A percentile compares a stretch with the other conserved stretches of the same genome.
These are phyloP conservation scores for Henricia sp. DNA, from an alignment of 53 echinoderm and acorn worm species.

Conservation along the genomic window DNA sequence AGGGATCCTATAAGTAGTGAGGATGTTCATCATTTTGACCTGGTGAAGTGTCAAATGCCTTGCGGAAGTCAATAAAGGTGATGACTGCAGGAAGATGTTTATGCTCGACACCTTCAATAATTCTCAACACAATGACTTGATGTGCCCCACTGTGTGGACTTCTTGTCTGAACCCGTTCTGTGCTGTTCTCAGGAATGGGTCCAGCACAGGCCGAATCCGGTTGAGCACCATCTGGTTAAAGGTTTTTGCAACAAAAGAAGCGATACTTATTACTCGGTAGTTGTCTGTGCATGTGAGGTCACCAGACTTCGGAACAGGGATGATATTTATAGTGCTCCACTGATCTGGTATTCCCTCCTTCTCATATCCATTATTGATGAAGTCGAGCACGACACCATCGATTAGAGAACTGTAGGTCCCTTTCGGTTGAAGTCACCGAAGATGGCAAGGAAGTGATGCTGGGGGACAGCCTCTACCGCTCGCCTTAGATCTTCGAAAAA, in stretches of 20 bases:
- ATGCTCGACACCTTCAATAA: conserved; percentile 6
- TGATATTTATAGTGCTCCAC: conserved; percentile 12
- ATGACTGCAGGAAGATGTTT: conserved; percentile 9
- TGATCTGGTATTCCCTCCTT: not conserved
- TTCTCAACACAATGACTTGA: too few relatives aligned
- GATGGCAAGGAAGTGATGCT: not conserved
- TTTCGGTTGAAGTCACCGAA: not conserved
- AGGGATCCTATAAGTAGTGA: conserved; percentile 45
- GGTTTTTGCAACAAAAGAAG: conserved; percentile 41
- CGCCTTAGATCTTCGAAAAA: not conserved
- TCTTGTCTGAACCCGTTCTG: not conserved
- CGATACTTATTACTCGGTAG: conserved; percentile 36
- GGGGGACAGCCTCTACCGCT: not conserved
- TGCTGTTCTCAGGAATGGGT: not conserved
- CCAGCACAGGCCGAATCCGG: conserved; percentile 31
- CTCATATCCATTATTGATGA: too few relatives aligned
- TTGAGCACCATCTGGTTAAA: conserved; percentile 55
- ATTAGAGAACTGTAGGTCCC: too few relatives aligned
- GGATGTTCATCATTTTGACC: conserved; percentile 17
- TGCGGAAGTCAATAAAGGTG: conserved; percentile 43
- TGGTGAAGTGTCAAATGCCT: conserved; percentile 37
- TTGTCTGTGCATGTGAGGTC: conserved; percentile 1
- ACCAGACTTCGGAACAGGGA: conserved; percentile 43
- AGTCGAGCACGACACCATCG: too few relatives aligned
- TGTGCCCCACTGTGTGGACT: too few relatives aligned